Evolutionary conservation across 2,113 vertebrate species (phyloP), one percentile per base, ranked within the genome.

Genomic region (Apteryx mantelli): DNA sequence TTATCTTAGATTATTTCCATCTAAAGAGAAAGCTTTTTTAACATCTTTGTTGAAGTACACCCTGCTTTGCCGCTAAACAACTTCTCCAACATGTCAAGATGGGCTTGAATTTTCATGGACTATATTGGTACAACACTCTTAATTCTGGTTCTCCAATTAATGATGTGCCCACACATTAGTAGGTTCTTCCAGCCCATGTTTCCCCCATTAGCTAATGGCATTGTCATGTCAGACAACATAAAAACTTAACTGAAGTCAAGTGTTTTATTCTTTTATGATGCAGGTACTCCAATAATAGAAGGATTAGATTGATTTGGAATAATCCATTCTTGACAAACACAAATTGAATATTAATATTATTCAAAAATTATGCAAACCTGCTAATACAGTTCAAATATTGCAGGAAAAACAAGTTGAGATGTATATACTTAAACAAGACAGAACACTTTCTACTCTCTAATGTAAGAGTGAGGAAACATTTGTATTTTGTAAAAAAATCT

Each of bases 121-220:
- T 36, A 44, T 13, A 86, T 2, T 0, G 2, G 9, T 75, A 80
- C 10, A 44, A 55, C 5, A 55, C 26, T 55, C 40, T 71, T 55
- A 74, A 48, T 3, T 53, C 48, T 6, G 1, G 15, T 46, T 85
- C 38, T 71, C 50, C 36, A 36, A 30, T 3, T 68, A 36, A 76
- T 53, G 52, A 64, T 0, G 0, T 11, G 75, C 2, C 10, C 32
- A 25, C 5, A 4, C 53, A 48, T 7, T 16, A 66, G 50, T 11
- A 58, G 15, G 28, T 30, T 9, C 30, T 21, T 75, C 34, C 2
- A 50, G 19, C 6, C 36, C 19, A 36, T 32, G 22, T 21, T 64
- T 38, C 17, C 12, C 13, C 17, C 30, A 69, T 52, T 64, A 94
- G 6, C 19, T 55, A 77, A 80, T 12, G 9, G 24, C 28, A 68